A percentile compares a stretch with the other conserved stretches of the same genome.
These are phyloP conservation scores for Drosophila leonis DNA, from an alignment of 2,888 invertebrate genomes.

Conservation along the genomic window DNA sequence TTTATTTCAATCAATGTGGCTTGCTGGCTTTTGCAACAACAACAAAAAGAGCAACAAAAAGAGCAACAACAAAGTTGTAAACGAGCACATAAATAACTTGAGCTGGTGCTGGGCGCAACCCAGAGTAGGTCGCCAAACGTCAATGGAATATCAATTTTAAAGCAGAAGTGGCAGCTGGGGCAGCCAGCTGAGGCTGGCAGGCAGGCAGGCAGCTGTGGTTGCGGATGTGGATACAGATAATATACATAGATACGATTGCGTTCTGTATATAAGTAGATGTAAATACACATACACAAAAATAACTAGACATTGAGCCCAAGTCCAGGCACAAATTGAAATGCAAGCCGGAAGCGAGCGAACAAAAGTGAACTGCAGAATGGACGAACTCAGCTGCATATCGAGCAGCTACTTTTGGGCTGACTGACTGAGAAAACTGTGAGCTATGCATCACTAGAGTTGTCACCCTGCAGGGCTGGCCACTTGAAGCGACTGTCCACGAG, in stretches of 20 bases:
- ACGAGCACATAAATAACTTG: conserved; percentile 78
- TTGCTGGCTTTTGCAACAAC: conserved; percentile 27
- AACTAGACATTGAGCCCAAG: conserved; percentile 52
- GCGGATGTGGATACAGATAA: conserved; percentile 55
- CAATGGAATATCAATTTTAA: conserved; percentile 80
- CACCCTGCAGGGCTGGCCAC: neutral
- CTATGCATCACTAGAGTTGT: conserved; percentile 1
- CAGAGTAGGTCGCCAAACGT: conserved; percentile 62
- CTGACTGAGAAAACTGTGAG: neutral
- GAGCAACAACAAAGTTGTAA: conserved; percentile 58
- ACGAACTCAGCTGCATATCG: neutral
- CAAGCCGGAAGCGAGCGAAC: conserved; percentile 21
- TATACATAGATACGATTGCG: conserved; percentile 49
- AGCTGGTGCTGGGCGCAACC: conserved; percentile 38
- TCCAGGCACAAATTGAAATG: conserved; percentile 64
- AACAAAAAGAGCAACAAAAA: conserved; percentile 18
- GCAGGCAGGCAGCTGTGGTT: conserved; percentile 10
- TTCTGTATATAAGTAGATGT: conserved; percentile 20
- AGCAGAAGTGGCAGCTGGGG: conserved; percentile 19
- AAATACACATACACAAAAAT: conserved; percentile 15
- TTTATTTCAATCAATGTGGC: conserved; percentile 77
- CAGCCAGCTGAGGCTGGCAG: neutral
- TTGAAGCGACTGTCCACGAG: neutral
- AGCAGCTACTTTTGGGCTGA: neutral
- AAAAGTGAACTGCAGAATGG: conserved; percentile 3